Evolutionary conservation across 2,797 vertebrate genomes (phyloP).

Genomic region (Tokudaia muenninki): DNA sequence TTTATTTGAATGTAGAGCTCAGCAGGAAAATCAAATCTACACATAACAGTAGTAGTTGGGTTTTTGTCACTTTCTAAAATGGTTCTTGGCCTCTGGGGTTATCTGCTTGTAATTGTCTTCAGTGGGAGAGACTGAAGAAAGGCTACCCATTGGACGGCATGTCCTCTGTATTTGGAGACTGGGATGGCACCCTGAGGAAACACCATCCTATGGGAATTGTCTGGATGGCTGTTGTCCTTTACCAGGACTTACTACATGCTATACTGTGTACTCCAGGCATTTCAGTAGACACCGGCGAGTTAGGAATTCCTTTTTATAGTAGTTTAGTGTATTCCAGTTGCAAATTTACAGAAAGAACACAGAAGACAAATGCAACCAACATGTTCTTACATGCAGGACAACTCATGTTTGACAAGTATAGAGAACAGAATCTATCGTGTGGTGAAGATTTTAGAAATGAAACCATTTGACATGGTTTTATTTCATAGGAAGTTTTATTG

Average conservation of each 20-base stretch:
- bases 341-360: constrained; percentile 91
- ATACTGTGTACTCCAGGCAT: background rate
- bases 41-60: background rate
- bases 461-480: constrained; percentile 50
- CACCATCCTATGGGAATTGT: background rate
- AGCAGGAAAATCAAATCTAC: background rate
- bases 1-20: background rate
- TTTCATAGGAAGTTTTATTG: constrained; percentile 85
- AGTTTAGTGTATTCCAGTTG: constrained; percentile 91
- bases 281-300: background rate
- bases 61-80: background rate
- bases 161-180: background rate
- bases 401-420: constrained; percentile 84
- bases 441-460: constrained; percentile 86
- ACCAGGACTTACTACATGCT: background rate
- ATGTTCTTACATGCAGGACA: background rate
- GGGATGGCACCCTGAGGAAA: background rate
- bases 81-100: background rate
- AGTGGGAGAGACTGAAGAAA: background rate
- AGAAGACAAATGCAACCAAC: background rate
- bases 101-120: background rate
- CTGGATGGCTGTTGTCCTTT: background rate
- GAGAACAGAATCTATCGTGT: constrained; percentile 85
- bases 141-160: background rate
- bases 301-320: background rate